Evolutionary conservation across 1,140 invertebrate genomes (phyloP), one percentile per base, ranked within the genome.

Genomic region (Acromyrmex echinatior): DNA sequence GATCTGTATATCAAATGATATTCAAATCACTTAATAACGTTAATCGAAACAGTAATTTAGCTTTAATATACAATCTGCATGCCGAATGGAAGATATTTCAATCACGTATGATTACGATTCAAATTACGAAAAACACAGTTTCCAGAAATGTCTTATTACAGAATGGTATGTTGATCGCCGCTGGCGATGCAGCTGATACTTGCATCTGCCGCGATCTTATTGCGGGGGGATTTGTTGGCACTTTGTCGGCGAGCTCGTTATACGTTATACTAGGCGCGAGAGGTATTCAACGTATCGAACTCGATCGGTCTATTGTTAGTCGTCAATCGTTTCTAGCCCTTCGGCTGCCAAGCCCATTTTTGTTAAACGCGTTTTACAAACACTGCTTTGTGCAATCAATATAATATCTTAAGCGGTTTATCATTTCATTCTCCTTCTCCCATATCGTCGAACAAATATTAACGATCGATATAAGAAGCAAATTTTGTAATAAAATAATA

Each of bases 161-260:
- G n/a, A 14, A 28, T n/a, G 12, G 14, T 45, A 18, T 56, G 68
- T 39, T 39, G 51, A 62, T n/a, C 58, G 84, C 73, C 78, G 35
- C 58, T 73, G 74, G 79, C 51, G 35, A 60, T 31, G 86, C 92
- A 92, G 91, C 92, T 92, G 92, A 91, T 92, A 77, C 91, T 68
- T 49, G 60, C 92, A 92, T 92, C 91, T 92, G 91, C 88, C 85
- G 70, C 63, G 81, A 85, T 89, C 82, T 91, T 77, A 70, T 86
- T 85, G 79, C 58, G 60, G 62, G 25, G 25, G 86, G 70, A 89
- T 91, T 91, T 79, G 88, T 86, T 88, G 79, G 71, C 80, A 90
- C 90, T 91, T 91, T 91, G 90, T 91, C 90, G 90, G 90, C 81
- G 63, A 62, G 88, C 68, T 86, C 78, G 80, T 91, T 90, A 25